phyloP scores from a whole-genome alignment of 2,797 vertebrate genomes.

The Intellagama lesueurii region DNA sequence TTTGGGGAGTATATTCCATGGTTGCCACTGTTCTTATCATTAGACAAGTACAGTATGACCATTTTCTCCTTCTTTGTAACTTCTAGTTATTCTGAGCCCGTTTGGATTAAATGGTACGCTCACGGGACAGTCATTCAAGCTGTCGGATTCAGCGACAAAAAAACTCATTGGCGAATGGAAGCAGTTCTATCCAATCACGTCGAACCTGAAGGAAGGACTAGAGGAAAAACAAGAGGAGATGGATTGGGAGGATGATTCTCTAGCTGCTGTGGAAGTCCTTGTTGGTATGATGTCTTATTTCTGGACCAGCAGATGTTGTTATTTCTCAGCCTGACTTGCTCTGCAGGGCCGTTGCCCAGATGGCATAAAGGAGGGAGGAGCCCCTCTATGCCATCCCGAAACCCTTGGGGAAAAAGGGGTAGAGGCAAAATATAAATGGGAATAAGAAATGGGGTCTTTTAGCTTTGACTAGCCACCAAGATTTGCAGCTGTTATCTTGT shows the following conservation, averaged over 20 bases:
- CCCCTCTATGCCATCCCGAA: too few species aligned
- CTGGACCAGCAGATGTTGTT: not conserved
- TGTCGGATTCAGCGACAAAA: constrained; percentile 96
- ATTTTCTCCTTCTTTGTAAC: constrained; percentile 27
- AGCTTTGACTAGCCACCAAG: not conserved
- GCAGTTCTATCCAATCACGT: constrained; percentile 96
- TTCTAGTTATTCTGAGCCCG: constrained; percentile 94
- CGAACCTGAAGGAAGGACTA: constrained; percentile 86
- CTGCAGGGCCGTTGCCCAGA: not conserved
- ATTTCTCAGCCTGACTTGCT: not conserved
- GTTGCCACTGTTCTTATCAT: not conserved
- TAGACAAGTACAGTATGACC: too few species aligned
- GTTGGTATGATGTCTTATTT: constrained; percentile 83
- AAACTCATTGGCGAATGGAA: constrained; percentile 99
- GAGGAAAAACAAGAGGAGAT: constrained; percentile 94
- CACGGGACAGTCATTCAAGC: constrained; percentile 98
- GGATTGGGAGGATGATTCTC: constrained; percentile 98
- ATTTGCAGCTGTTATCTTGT: not conserved
- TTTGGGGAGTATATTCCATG: not conserved
- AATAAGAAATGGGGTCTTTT: not conserved
- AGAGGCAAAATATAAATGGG: not conserved
- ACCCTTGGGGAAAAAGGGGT: not conserved
- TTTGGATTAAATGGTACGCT: constrained; percentile 97
- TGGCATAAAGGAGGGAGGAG: not conserved
- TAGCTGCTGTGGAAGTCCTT: constrained; percentile 97